Percentiles rank a stretch among this genome's conserved stretches.
Conservation (phyloP, 2,888 invertebrate genomes). For the Mythimna loreyi region DNA sequence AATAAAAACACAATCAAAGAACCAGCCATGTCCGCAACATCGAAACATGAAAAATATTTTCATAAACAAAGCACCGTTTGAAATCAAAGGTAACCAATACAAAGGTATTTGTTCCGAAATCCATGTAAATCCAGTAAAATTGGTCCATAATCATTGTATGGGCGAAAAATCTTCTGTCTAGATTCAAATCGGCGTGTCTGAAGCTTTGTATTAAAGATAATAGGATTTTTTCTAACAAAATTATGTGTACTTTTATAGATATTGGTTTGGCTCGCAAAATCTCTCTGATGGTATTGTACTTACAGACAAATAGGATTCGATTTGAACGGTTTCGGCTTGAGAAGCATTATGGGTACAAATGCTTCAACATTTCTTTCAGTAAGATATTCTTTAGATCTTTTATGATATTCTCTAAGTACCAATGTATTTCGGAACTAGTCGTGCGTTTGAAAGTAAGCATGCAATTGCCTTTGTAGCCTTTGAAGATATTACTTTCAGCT, state of each 20-base stretch:
- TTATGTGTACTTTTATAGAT: conserved; percentile 49
- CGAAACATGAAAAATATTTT: conserved; percentile 26
- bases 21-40: conserved; percentile 5
- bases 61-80: conserved; percentile 34
- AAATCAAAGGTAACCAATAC: conserved; percentile 58
- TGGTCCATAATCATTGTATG: conserved; percentile 56
- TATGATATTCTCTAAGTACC: neutral
- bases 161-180: conserved; percentile 52
- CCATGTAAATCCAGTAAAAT: conserved; percentile 56
- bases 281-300: conserved; percentile 45
- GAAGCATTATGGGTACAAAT: conserved; percentile 35
- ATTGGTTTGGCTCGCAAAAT: conserved; percentile 50
- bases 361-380: conserved; percentile 25
- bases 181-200: conserved; percentile 54
- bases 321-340: conserved; percentile 34
- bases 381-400: conserved; percentile 19
- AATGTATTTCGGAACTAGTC: conserved; percentile 7
- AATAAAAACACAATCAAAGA: neutral
- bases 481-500: neutral
- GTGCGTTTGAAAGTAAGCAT: neutral
- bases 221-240: conserved; percentile 49
- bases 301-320: conserved; percentile 57
- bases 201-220: conserved; percentile 52
- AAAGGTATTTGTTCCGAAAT: conserved; percentile 60
- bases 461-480: neutral